A percentile compares a stretch with the other conserved stretches of the same genome.
Conservation (phyloP, 1,140 invertebrate genomes). For the Ceratoteleas bidentatus region DNA sequence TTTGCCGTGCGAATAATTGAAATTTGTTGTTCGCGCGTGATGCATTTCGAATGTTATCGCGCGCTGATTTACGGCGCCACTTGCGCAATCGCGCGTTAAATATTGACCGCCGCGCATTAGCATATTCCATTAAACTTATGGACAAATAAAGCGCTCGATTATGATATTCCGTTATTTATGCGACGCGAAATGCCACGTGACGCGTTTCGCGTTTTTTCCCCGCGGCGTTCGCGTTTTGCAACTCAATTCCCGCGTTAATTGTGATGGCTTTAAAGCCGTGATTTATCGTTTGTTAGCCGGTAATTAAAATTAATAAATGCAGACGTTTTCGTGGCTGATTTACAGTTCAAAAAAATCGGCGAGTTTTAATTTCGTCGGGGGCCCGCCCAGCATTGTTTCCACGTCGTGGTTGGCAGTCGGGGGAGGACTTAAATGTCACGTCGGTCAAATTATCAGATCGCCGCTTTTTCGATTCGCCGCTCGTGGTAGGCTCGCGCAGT, state of each 20-base stretch:
- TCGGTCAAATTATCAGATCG: slow-evolving; percentile 60
- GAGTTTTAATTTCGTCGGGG: slow-evolving; percentile 21
- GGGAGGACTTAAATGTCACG: slow-evolving; percentile 53
- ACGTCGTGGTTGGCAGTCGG: neutral
- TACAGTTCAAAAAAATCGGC: slow-evolving; percentile 22
- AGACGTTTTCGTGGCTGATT: slow-evolving; percentile 4
- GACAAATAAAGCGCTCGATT: slow-evolving; percentile 8
- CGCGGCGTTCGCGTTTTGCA: slow-evolving; percentile 3
- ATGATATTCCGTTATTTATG: slow-evolving; percentile 24
- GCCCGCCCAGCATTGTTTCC: slow-evolving; percentile 44
- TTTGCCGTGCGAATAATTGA: slow-evolving; percentile 35
- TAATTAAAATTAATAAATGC: slow-evolving; percentile 52
- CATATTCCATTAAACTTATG: slow-evolving; percentile 22
- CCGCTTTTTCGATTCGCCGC: slow-evolving; percentile 32
- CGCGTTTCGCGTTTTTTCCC: neutral
- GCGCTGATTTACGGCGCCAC: slow-evolving; percentile 23
- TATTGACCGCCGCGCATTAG: slow-evolving; percentile 10
- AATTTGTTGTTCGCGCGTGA: slow-evolving; percentile 17
- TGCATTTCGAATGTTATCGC: slow-evolving; percentile 9
- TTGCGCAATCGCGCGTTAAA: slow-evolving; percentile 10
- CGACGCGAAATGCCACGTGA: slow-evolving; percentile 8
- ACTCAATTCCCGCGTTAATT: slow-evolving; percentile 21
- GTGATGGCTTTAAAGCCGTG: slow-evolving; percentile 7
- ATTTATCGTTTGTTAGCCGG: slow-evolving; percentile 18
- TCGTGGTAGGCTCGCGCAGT: slow-evolving; percentile 4